Base-by-base conservation (phyloP, 2,113 vertebrate species). In the Mohoua ochrocephala region DNA sequence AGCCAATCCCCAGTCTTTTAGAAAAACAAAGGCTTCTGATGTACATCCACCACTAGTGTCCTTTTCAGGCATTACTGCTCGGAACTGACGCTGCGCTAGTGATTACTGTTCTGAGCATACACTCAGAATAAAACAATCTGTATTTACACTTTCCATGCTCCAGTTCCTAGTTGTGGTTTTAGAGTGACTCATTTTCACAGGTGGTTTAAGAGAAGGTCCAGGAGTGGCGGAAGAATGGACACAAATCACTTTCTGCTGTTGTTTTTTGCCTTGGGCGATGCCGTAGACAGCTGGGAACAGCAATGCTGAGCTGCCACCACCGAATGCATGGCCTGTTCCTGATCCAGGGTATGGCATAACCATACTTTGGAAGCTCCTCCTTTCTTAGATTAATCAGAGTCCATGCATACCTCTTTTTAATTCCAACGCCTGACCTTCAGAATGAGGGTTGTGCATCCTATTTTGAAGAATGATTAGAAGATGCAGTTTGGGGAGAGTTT, bases 171-270 rank as follows among this genome's bases (percentile, higher is more conserved):
- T 2, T 35, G 30, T 15, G 16, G 24, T 41, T 82, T 85, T 52
- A 54, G 44, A 53, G 21, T 6, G 30, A 11, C 14, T 79, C 27
- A 13, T 16, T 12, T 52, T 64, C 15, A 6, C 16, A 68, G 21
- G 61, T 68, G 7, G 21, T 27, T 75, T 59, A 39, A 73, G 19
- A 21, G 79, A 80, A 80, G 17, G 39, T 56, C 28, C n/a, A 64
- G 37, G 57, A 41, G 15, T 28, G 61, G 49, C 13, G 0, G 2
- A 71, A 83, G 5, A 14, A 41, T 0, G 27, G 30, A 22, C 28
- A 24, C 27, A 56, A 26, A 23, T 56, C 19, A 18, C 15, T 71
- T 95, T 41, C 39, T 52, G 28, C 5, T n/a, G 18, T 4, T 70
- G 6, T 30, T 73, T 78, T 69, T n/a, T 67, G 8, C 57, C 41